These are phyloP conservation scores for Gymnopithys bicolor DNA, from an alignment of 2,797 vertebrate genomes.

Conservation along the genomic window DNA sequence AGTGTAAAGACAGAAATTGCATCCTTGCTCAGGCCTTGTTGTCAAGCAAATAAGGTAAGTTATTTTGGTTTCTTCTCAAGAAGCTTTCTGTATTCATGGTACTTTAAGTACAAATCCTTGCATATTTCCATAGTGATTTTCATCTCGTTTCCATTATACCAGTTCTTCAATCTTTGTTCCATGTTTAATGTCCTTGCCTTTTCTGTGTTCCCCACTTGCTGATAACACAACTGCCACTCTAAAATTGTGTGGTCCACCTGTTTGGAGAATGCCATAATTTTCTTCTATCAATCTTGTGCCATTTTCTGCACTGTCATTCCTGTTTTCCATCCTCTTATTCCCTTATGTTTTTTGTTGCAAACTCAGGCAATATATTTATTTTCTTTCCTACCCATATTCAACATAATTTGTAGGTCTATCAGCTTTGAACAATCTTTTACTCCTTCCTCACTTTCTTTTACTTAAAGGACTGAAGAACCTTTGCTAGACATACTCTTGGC, in stretches of 20 bases:
- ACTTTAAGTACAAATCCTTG: background rate
- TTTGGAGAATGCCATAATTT: background rate
- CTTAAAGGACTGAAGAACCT: background rate
- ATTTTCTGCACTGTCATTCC: background rate
- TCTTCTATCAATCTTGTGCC: background rate
- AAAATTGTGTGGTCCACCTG: background rate
- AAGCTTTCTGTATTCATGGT: background rate
- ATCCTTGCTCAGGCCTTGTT: background rate
- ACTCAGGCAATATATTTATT: background rate
- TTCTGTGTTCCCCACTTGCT: background rate
- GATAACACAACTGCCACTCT: background rate
- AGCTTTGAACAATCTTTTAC: background rate
- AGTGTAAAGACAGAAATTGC: background rate
- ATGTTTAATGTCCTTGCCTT: background rate
- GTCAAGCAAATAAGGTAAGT: background rate
- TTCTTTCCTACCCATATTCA: background rate
- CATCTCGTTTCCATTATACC: background rate
- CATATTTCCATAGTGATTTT: background rate
- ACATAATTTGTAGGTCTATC: background rate
- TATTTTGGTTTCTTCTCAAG: background rate
- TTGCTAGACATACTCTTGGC: background rate
- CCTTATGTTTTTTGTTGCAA: background rate
- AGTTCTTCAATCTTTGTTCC: background rate
- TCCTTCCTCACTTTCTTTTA: background rate
- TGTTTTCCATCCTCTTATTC: background rate